These are phyloP conservation scores for Apodemia mormo DNA, from an alignment of 2,888 invertebrate species.

Conservation along the genomic window DNA sequence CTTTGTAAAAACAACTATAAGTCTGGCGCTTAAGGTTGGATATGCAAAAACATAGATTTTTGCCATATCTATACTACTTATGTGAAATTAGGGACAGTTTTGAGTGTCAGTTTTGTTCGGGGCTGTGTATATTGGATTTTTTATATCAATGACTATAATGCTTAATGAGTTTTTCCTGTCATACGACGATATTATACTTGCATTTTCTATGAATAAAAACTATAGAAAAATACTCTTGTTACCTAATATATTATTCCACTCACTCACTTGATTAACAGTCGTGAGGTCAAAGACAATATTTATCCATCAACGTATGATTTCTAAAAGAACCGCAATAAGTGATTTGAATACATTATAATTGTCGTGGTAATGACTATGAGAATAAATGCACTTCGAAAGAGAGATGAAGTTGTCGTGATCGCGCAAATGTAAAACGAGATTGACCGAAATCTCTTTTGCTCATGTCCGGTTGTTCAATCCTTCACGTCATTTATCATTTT, in stretches of 20 bases:
- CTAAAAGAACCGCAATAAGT: slow-evolving; percentile 64
- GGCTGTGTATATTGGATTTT: too few relatives aligned
- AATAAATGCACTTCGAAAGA: slow-evolving; percentile 34
- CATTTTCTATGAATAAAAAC: not conserved
- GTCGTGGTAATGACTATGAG: slow-evolving; percentile 20
- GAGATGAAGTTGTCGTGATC: slow-evolving; percentile 26
- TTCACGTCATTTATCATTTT: slow-evolving; percentile 76
- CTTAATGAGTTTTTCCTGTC: too few relatives aligned
- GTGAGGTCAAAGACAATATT: slow-evolving; percentile 49
- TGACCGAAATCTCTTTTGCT: slow-evolving; percentile 62
- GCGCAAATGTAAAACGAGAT: slow-evolving; percentile 48
- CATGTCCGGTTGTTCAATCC: slow-evolving; percentile 72
- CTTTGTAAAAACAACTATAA: too few relatives aligned
- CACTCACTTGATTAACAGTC: slow-evolving; percentile 68
- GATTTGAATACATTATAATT: slow-evolving; percentile 73
- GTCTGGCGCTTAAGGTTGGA: too few relatives aligned
- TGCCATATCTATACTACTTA: too few relatives aligned
- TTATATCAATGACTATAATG: too few relatives aligned
- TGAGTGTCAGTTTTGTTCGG: too few relatives aligned
- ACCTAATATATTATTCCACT: slow-evolving; percentile 44
- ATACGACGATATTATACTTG: too few relatives aligned
- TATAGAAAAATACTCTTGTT: not conserved
- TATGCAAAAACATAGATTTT: too few relatives aligned
- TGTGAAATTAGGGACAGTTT: too few relatives aligned
- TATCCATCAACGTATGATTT: slow-evolving; percentile 68